Evolutionary conservation across 2,797 vertebrate genomes (phyloP).

Genomic region (Anas flavirostris): DNA sequence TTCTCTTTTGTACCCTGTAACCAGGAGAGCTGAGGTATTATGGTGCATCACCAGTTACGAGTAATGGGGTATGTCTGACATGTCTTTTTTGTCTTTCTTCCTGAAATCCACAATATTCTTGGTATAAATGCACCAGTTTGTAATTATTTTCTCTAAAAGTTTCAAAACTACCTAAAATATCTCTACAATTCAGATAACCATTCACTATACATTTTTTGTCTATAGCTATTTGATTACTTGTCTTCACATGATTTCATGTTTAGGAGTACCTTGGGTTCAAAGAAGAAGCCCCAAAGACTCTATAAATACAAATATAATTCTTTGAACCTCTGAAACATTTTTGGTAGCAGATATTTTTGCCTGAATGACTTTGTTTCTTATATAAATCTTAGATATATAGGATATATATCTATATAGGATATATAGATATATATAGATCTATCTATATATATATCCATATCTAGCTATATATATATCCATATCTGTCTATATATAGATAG

Average conservation of each 20-base stretch:
- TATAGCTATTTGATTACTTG: background rate
- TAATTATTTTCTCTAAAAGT: background rate
- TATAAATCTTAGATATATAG: background rate
- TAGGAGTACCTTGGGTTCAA: background rate
- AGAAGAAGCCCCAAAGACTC: background rate
- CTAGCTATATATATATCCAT: too few relatives aligned
- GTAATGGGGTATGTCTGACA: background rate
- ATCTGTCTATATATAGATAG: too few relatives aligned
- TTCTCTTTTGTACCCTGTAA: background rate
- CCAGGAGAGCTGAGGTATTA: background rate
- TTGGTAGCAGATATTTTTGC: background rate
- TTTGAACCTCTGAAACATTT: background rate
- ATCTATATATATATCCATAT: too few relatives aligned
- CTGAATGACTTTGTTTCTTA: background rate
- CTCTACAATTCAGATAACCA: background rate
- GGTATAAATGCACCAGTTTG: background rate
- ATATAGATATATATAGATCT: too few relatives aligned
- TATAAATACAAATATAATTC: background rate
- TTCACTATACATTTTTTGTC: background rate
- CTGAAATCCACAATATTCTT: background rate
- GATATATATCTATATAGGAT: background rate
- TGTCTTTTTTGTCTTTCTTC: background rate
- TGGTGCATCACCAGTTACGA: background rate
- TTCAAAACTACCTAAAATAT: rapidly evolving
- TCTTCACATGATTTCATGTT: background rate